Conservation (phyloP, 2,797 vertebrate genomes). For the Anas flavirostris region DNA sequence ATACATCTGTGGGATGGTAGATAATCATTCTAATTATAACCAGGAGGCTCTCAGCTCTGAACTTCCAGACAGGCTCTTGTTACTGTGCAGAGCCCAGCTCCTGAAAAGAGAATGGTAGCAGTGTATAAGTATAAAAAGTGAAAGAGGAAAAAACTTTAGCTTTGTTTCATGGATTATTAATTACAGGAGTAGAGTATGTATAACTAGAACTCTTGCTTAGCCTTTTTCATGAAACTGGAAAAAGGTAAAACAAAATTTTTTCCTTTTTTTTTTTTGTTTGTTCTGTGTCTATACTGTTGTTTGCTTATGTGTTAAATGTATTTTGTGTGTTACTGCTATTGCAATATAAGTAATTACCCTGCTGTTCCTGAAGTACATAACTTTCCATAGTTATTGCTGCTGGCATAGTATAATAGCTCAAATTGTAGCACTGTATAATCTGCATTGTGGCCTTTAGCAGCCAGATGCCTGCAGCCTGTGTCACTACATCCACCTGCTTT, state of each 20-base stretch:
- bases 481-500: not conserved
- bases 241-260: not conserved
- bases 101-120: not conserved
- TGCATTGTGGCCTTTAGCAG: not conserved
- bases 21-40: not conserved
- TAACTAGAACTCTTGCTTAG: not conserved
- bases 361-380: not conserved
- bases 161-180: not conserved
- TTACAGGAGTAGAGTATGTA: not conserved
- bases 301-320: not conserved
- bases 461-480: not conserved
- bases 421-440: too few relatives aligned
- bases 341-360: not conserved
- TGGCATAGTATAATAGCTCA: not conserved
- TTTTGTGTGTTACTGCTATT: not conserved
- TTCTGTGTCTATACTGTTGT: not conserved
- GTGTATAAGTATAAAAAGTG: not conserved
- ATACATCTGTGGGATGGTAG: not conserved
- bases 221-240: not conserved
- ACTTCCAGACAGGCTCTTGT: not conserved
- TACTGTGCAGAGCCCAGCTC: not conserved
- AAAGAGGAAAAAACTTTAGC: not conserved
- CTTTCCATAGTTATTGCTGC: accelerated
- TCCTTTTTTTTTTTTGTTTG: not conserved
- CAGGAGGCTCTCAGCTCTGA: not conserved